phyloP scores from a whole-genome alignment of 2,113 vertebrate species.

The Eretmochelys imbricata region DNA sequence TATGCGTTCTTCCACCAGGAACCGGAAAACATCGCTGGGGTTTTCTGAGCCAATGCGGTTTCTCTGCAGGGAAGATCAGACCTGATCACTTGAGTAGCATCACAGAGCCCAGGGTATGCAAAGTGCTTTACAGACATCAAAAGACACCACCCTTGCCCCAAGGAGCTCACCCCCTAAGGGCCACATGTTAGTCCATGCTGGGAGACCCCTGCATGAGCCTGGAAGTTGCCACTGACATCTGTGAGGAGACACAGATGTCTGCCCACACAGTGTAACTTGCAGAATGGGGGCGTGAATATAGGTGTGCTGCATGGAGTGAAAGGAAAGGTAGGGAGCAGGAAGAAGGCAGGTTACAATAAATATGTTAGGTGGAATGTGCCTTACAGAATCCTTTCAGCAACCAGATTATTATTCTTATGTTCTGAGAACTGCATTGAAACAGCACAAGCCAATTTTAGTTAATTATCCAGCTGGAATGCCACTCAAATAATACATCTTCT shows the following conservation, averaged over 20 bases:
- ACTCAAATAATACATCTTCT: slow-evolving; percentile 14
- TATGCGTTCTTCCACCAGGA: slow-evolving; percentile 94
- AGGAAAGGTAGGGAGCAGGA: background rate
- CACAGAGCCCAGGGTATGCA: background rate
- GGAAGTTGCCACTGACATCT: background rate
- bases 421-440: background rate
- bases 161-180: background rate
- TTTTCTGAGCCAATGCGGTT: slow-evolving; percentile 93
- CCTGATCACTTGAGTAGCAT: background rate
- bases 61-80: slow-evolving; percentile 80
- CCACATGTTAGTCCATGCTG: accelerated
- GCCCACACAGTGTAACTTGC: background rate
- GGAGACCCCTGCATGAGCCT: background rate
- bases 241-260: background rate
- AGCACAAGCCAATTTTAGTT: slow-evolving; percentile 9
- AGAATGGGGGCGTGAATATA: background rate
- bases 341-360: background rate
- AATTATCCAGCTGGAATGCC: slow-evolving; percentile 34
- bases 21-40: slow-evolving; percentile 94
- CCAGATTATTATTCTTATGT: background rate
- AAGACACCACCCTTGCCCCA: background rate
- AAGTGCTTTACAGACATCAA: background rate
- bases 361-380: background rate
- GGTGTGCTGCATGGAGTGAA: background rate
- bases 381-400: background rate